phyloP scores from a whole-genome alignment of 30 jellyfish, hydroid and myxozoan species.

The Aurelia aurita complex sp. Pacific region DNA sequence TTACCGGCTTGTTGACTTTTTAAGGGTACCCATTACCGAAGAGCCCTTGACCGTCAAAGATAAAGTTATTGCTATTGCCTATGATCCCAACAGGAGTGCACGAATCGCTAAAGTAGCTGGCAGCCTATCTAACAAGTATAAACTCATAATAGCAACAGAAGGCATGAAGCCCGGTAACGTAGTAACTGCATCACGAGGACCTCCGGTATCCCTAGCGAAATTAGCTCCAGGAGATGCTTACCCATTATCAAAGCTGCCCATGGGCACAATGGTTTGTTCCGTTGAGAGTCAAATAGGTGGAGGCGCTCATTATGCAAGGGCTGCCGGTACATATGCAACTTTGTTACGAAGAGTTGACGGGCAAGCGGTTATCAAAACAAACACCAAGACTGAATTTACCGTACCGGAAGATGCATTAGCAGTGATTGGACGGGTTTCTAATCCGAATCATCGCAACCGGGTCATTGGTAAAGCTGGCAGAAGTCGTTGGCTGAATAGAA shows the following conservation, averaged over 20 bases:
- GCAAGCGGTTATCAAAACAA: conserved; percentile 60
- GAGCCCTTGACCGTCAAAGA: conserved; percentile 56
- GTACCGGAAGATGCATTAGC: conserved; percentile 87
- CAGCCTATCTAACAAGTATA: conserved; percentile 60
- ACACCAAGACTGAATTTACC: conserved; percentile 44
- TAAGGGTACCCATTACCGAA: conserved; percentile 80
- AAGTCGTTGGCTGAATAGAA: conserved; percentile 93
- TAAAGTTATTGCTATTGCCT: conserved; percentile 85
- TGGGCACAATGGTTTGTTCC: conserved; percentile 90
- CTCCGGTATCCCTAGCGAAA: conserved; percentile 84
- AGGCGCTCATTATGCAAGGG: conserved; percentile 87
- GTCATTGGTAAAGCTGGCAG: conserved; percentile 99
- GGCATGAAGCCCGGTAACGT: conserved; percentile 90
- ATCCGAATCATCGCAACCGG: conserved; percentile 72
- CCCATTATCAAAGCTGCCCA: conserved; percentile 90
- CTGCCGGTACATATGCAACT: conserved; percentile 96
- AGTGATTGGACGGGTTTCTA: conserved; percentile 92
- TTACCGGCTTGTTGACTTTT: conserved; percentile 76
- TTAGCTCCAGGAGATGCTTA: conserved; percentile 96
- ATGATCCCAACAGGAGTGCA: conserved; percentile 96
- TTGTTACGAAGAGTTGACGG: conserved; percentile 59
- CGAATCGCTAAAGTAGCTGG: conserved; percentile 97
- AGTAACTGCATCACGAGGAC: conserved; percentile 91
- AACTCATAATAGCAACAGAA: conserved; percentile 87
- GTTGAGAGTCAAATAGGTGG: conserved; percentile 89